Conservation (phyloP, 2,888 invertebrate genomes). For the Trichogramma evanescens region DNA sequence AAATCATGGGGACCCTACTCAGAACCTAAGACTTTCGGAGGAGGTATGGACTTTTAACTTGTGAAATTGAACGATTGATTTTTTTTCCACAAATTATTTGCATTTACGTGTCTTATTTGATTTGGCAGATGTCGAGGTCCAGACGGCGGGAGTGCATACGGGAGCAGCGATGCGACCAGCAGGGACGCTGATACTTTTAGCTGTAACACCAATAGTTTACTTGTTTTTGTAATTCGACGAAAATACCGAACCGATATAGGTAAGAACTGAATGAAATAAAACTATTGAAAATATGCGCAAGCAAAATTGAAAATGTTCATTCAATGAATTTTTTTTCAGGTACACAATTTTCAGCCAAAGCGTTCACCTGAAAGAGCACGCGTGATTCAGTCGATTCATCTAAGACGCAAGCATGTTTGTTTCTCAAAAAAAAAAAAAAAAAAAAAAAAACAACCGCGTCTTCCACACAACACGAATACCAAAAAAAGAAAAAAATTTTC, state of each 20-base stretch:
- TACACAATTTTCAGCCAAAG: conserved; percentile 24
- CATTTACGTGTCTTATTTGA: too few relatives aligned
- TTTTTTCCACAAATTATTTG: not conserved
- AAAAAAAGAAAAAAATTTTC: too few relatives aligned
- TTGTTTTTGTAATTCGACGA: conserved; percentile 15
- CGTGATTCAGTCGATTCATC: conserved; percentile 2
- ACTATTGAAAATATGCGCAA: not conserved
- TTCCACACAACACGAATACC: too few relatives aligned
- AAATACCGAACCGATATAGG: conserved; percentile 12
- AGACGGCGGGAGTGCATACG: conserved; percentile 2
- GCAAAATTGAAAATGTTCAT: not conserved
- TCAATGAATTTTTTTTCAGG: conserved; percentile 6
- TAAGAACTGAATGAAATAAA: not conserved
- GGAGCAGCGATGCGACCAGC: conserved; percentile 9
- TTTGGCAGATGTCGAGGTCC: not conserved
- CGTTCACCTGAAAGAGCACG: conserved; percentile 22
- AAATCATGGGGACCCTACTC: conserved; percentile 27
- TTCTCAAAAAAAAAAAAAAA: too few relatives aligned
- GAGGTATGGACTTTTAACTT: conserved; percentile 18
- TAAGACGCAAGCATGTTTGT: not conserved
- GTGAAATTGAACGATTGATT: not conserved
- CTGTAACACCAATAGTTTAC: conserved; percentile 4
- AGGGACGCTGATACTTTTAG: conserved; percentile 11
- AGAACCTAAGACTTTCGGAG: conserved; percentile 22
- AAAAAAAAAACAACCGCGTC: too few relatives aligned